Evolutionary conservation across 2,113 vertebrate genomes (phyloP).

Genomic region (Callaeas wilsoni): DNA sequence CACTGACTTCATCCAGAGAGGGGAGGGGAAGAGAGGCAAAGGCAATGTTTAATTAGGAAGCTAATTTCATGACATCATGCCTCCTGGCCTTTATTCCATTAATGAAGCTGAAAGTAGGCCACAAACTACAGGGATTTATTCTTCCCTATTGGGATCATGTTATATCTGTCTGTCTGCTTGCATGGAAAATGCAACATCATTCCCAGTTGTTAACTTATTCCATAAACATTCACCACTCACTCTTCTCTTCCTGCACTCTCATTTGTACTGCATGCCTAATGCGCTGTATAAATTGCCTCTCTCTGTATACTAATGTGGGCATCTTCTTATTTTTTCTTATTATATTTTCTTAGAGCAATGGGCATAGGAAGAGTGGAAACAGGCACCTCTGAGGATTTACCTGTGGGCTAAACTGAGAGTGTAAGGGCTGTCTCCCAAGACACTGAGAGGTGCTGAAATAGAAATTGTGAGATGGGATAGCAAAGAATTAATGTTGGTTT

Average conservation of each 20-base stretch:
- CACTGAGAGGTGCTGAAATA: neutral
- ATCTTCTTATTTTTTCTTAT: neutral
- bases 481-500: slow-evolving; percentile 14
- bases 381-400: neutral
- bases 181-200: slow-evolving; percentile 67
- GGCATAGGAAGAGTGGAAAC: neutral
- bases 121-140: slow-evolving; percentile 61
- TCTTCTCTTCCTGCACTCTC: slow-evolving; percentile 32
- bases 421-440: neutral
- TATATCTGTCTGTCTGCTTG: slow-evolving; percentile 64
- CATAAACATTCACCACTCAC: slow-evolving; percentile 44
- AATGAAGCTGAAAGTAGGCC: slow-evolving; percentile 73
- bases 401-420: neutral
- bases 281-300: slow-evolving; percentile 46
- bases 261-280: slow-evolving; percentile 61
- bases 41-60: slow-evolving; percentile 73
- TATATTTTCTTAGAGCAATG: neutral
- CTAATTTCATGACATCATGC: slow-evolving; percentile 74
- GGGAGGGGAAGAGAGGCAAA: slow-evolving; percentile 30
- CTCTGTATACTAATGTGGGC: slow-evolving; percentile 29
- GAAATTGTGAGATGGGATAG: neutral
- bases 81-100: slow-evolving; percentile 70
- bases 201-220: slow-evolving; percentile 61
- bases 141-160: slow-evolving; percentile 52
- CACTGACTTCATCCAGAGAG: slow-evolving; percentile 29